These are phyloP conservation scores for Conger conger DNA, from an alignment of 2,113 vertebrate species.

Conservation along the genomic window DNA sequence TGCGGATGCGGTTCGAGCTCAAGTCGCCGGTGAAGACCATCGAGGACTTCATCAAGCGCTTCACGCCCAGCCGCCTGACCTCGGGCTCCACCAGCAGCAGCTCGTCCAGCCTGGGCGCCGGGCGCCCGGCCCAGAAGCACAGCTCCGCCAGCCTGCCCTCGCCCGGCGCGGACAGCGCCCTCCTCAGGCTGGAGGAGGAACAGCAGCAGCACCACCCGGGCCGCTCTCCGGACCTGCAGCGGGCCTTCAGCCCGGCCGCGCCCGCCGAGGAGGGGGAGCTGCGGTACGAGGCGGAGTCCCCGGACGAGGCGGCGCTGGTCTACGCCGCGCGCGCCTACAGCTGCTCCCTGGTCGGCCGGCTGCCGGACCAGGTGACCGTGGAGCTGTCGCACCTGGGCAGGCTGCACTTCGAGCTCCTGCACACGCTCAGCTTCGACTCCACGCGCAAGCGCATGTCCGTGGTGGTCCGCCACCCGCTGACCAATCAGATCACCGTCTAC, in stretches of 20 bases:
- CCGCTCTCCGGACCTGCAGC: constrained; percentile 48
- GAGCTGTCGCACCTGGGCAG: constrained; percentile 90
- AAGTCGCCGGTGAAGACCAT: constrained; percentile 96
- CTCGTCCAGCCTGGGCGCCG: constrained; percentile 76
- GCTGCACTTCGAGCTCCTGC: constrained; percentile 89
- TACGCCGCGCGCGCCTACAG: constrained; percentile 90
- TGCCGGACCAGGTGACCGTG: constrained; percentile 88
- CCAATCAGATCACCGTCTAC: constrained; percentile 90
- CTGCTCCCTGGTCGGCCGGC: constrained; percentile 84
- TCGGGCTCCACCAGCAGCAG: constrained; percentile 86
- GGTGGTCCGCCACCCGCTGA: constrained; percentile 91
- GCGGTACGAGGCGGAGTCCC: constrained; percentile 91
- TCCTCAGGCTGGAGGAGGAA: constrained; percentile 81
- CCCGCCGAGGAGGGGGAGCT: constrained; percentile 71
- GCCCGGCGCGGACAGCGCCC: constrained; percentile 73
- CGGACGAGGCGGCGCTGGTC: constrained; percentile 92
- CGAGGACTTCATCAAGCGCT: constrained; percentile 91
- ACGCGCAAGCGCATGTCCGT: constrained; percentile 94
- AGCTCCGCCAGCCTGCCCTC: constrained; percentile 72
- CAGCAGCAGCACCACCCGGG: constrained; percentile 58
- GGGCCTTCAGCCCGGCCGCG: constrained; percentile 55
- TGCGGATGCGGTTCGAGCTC: constrained; percentile 82
- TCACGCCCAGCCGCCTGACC: constrained; percentile 89
- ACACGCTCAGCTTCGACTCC: constrained; percentile 92
- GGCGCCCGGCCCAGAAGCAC: constrained; percentile 71